Conservation (phyloP, 2,797 vertebrate genomes). For the Hemibagrus guttatus region DNA sequence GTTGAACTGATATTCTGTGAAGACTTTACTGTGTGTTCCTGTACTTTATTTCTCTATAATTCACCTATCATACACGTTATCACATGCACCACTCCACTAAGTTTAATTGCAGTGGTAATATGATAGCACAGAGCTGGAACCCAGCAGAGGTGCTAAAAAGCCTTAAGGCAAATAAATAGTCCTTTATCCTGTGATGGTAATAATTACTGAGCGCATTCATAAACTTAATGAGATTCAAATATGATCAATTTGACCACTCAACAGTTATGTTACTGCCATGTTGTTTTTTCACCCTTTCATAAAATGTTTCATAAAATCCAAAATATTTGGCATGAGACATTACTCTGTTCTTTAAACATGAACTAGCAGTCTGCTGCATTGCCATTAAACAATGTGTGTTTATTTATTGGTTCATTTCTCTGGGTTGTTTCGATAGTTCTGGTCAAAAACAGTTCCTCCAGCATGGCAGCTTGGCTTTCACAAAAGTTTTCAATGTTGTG, state of each 20-base stretch:
- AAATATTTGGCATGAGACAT: not conserved
- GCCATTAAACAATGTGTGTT: not conserved
- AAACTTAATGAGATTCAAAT: not conserved
- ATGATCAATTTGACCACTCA: not conserved
- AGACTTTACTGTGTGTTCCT: not conserved
- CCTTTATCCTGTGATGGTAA: not conserved
- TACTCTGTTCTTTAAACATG: not conserved
- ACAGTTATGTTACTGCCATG: not conserved
- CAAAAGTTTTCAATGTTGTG: slow-evolving; percentile 43
- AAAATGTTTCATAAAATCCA: slow-evolving; percentile 35
- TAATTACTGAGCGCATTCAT: not conserved
- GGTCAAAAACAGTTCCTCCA: not conserved
- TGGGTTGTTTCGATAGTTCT: not conserved
- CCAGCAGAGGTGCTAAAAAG: not conserved
- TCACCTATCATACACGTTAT: not conserved
- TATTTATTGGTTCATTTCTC: not conserved
- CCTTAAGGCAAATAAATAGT: not conserved
- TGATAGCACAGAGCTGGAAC: not conserved
- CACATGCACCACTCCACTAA: not conserved
- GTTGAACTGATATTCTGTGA: not conserved
- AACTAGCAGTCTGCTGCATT: not conserved
- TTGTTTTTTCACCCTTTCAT: slow-evolving; percentile 9
- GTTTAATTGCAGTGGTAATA: not conserved
- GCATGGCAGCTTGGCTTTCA: not conserved
- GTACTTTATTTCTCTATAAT: not conserved